Base-by-base conservation (phyloP, 2,113 vertebrate species). In the Ramphastos sulfuratus region DNA sequence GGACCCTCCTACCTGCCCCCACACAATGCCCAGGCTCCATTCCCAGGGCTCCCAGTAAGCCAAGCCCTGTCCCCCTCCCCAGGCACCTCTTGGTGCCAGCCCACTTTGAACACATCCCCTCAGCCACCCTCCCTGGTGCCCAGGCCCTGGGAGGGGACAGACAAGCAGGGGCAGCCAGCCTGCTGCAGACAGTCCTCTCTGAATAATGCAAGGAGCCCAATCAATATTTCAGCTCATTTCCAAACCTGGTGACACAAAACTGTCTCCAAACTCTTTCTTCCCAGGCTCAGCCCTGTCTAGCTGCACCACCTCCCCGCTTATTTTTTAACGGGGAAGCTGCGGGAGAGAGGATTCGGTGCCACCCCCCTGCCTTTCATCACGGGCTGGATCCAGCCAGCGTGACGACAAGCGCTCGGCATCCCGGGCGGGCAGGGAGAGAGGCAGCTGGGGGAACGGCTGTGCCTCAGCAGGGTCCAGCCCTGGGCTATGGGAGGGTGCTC, bases 261-360 rank as follows among this genome's bases (percentile, higher is more conserved):
- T 95, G 95, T 95, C 95, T 95, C 82, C 4, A 0, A 92, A 92
- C 87, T 92, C 87, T 93, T 92, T 67, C 82, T 90, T 92, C 86
- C 67, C 35, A 0, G 7, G 75, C 91, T 85, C 81, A 50, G 95
- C 80, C 19, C 70, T 5, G 59, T 55, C 86, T 67, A 3, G 2
- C 64, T 82, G 89, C 87, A 76, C 79, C 87, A 76, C 79, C 91
- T 82, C 87, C 0, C 1, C 5, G 64, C 91, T 89, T 96, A 91
- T 95, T 96, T 96, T 46, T 96, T 96, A 92, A 85, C 63, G 89
- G 79, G 87, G 64, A 95, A 79, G 39, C 92, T 82, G 92, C 86
- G 10, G 61, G 90, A 95, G 88, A 59, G 39, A 1, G 3, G 81
- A 42, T 92, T 92, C 20, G 35, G 71, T 96, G 95, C 89, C 96